Evolutionary conservation across 2,888 invertebrate genomes (phyloP).

Genomic region (Brachypterus glaber): DNA sequence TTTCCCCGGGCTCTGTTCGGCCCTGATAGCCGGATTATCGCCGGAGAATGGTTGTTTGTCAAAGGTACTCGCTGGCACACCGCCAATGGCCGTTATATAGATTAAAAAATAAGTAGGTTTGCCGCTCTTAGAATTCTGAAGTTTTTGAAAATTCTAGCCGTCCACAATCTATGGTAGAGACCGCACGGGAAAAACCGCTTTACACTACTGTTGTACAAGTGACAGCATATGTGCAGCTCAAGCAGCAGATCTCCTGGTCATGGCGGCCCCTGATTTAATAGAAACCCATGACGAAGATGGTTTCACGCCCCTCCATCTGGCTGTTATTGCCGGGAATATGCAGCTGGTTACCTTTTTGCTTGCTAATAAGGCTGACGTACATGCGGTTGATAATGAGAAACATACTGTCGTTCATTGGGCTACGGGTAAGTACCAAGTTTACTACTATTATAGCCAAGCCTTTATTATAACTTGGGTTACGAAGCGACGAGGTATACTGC

Average conservation of each 20-base stretch:
- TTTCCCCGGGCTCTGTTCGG: too few relatives aligned
- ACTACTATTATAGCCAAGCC: too few relatives aligned
- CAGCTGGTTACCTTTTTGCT: conserved; percentile 77
- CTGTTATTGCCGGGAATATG: conserved; percentile 87
- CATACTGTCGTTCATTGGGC: conserved; percentile 98
- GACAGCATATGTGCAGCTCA: conserved; percentile 47
- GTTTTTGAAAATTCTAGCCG: conserved; percentile 49
- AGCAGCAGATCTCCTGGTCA: conserved; percentile 60
- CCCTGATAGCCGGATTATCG: too few relatives aligned
- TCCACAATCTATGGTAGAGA: conserved; percentile 61
- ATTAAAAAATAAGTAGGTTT: too few relatives aligned
- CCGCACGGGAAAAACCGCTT: conserved; percentile 72
- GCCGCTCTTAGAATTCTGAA: too few relatives aligned
- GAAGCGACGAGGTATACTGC: too few relatives aligned
- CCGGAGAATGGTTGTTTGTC: too few relatives aligned
- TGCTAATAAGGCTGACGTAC: conserved; percentile 81
- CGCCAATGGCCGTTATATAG: too few relatives aligned
- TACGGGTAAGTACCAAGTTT: conserved; percentile 60
- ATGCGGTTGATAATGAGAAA: conserved; percentile 84
- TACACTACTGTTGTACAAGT: conserved; percentile 77
- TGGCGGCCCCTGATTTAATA: conserved; percentile 77
- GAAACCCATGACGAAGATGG: conserved; percentile 87
- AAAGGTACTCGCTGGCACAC: too few relatives aligned
- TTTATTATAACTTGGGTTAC: too few relatives aligned
- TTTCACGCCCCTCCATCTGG: conserved; percentile 88